Base-by-base conservation (phyloP, 1,140 invertebrate species). In the Neodiprion fabricii region DNA sequence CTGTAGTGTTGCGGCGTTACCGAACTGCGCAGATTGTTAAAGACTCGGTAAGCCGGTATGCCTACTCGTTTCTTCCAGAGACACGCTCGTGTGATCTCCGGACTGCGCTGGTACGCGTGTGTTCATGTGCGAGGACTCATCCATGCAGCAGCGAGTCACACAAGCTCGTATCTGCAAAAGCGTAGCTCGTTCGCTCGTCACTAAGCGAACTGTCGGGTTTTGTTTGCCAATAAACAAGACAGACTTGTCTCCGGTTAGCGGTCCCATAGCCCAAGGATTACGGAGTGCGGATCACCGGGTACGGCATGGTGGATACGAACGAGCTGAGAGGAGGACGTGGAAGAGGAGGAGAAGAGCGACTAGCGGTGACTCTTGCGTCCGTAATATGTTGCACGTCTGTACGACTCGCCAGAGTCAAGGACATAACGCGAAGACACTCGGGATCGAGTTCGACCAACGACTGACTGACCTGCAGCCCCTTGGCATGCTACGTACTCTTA, bases 161-260 rank as follows among this genome's bases (percentile, higher is more conserved):
- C 28, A 40, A 2, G 28, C 28, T 40, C 1, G 17, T 21, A 40
- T 40, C 28, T 40, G 28, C 28, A 40, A 40, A 40, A 40, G 28
- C 28, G 28, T 40, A 40, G 28, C 28, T 40, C 28, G 28, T 40
- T 40, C 28, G 28, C 5, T 40, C 28, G 28, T 5, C 28, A 40
- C 28, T 40, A 5, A 40, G 53, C 4, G 53, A 61, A 61, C 53
- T 61, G 53, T 61, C 53, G 53, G 53, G 53, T 61, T 61, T 61
- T 61, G 53, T 61, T 61, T 61, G 53, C 53, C 53, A 61, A 61
- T 61, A 61, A 61, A 61, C 53, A 61, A 61, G 53, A 61, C 53
- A 61, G 53, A 61, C 53, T 61, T 17, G 53, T 61, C 53, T 61
- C n/a, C 53, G 53, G 53, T 12, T 61, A 61, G 53, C 53, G 53